Conservation (phyloP, 2,888 invertebrate genomes). For the Mesopsocus fuscifrons region DNA sequence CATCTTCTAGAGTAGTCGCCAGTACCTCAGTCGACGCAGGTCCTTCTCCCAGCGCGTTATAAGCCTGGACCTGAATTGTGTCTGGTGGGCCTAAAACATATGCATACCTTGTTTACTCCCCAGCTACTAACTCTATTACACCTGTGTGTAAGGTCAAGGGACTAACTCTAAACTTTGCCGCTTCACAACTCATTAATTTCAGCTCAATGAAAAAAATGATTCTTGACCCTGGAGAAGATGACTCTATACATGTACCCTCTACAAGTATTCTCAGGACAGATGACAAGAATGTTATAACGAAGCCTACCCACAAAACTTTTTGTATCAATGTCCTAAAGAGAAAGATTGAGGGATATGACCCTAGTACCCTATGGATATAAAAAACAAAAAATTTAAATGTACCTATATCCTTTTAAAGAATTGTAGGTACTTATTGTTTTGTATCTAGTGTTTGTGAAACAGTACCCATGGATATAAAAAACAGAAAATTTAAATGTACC, state of each 20-base stretch:
- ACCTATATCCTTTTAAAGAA: no score
- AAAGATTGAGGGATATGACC: no score
- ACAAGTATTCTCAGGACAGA: neutral
- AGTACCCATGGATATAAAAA: no score
- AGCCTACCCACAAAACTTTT: no score
- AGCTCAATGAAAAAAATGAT: neutral
- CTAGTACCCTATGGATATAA: no score
- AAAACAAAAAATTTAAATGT: no score
- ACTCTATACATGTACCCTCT: neutral
- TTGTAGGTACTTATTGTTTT: no score
- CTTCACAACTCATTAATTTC: neutral
- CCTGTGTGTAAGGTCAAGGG: neutral
- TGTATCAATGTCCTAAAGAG: no score
- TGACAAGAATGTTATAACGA: no score
- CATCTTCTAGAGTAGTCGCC: constrained; percentile 33
- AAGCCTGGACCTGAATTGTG: constrained; percentile 30
- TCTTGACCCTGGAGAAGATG: neutral
- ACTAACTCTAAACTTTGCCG: neutral
- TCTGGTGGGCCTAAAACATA: constrained; percentile 26
- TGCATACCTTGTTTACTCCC: constrained; percentile 17
- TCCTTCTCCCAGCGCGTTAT: constrained; percentile 30
- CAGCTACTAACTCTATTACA: neutral
- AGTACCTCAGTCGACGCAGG: constrained; percentile 31
- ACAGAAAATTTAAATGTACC: no score
- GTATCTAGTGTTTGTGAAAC: no score